Base-by-base conservation (phyloP, 2,888 invertebrate genomes). In the Tineola bisselliella region DNA sequence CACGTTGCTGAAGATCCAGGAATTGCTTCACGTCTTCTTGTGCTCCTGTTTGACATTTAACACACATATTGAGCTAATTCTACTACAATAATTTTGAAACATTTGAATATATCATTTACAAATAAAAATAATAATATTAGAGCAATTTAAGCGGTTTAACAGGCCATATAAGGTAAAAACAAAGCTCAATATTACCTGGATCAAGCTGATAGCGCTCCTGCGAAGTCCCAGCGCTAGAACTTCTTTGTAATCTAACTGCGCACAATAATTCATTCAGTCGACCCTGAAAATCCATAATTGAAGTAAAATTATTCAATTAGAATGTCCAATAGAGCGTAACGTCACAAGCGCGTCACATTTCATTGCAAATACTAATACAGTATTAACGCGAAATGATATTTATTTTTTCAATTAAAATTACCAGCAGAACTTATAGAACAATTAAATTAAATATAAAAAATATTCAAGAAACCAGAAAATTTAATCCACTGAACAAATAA, bases 211-310 rank as follows among this genome's bases (percentile, higher is more conserved):
- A 97, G 62, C 91, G 89, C 68, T 93, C 92, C 52, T 90, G 90
- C 6, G 86, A 81, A 13, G 89, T 89, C 52, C 89, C 89, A 12
- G 89, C 84, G 59, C 88, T 83, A 15, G 90, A 90, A 71, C 89
- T 90, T 62, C 91, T 88, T 67, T 93, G 92, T 76, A 95, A 90
- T 62, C 94, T 89, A 68, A 97, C 92, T 66, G 96, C 95, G 13
- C 97, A 95, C 65, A 97, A 87, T 69, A 98, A 83, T 84, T 98
- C 97, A 77, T 95, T 96, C 62, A 98, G 88, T 61, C 96, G 93
- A 62, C 97, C 96, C 93, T 94, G 73, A 31, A 77, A 66, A 63
- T 61, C 64, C 52, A 62, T 63, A 33, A 59, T 61, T 12, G n/a
- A 25, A 25, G 6, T 62, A 62, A 25, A 4, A 61, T 61, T 64